A percentile compares a stretch with the other conserved stretches of the same genome.
Evolutionary conservation across 2,888 invertebrate species (phyloP).

Genomic region (Cephonodes hylas): DNA sequence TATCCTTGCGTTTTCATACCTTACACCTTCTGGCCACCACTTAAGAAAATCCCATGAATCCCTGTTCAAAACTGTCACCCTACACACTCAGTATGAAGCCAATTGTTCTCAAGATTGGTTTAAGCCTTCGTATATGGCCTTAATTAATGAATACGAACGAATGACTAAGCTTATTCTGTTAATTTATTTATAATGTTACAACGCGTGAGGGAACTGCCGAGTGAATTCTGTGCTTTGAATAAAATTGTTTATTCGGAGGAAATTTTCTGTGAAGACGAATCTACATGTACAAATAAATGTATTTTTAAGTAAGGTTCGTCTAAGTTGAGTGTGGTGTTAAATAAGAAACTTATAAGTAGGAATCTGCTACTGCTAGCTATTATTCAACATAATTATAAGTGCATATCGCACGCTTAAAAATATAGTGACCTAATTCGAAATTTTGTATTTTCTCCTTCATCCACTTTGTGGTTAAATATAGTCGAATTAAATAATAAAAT

Average conservation of each 20-base stretch:
- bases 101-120: conserved; percentile 79
- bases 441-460: too few relatives aligned
- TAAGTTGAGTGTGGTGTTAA: too few relatives aligned
- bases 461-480: too few relatives aligned
- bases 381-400: too few relatives aligned
- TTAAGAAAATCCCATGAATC: not conserved
- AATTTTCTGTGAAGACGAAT: not conserved
- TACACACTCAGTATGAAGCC: conserved; percentile 58
- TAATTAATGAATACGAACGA: conserved; percentile 79
- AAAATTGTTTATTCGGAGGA: not conserved
- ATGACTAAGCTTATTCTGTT: conserved; percentile 77
- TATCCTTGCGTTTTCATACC: too few relatives aligned
- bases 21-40: not conserved
- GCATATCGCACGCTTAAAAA: too few relatives aligned
- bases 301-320: too few relatives aligned
- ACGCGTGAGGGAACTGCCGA: conserved; percentile 14
- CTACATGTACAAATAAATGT: too few relatives aligned
- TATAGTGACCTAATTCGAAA: too few relatives aligned
- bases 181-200: conserved; percentile 66
- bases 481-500: too few relatives aligned
- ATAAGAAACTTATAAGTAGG: too few relatives aligned
- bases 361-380: too few relatives aligned
- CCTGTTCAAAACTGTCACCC: conserved; percentile 32
- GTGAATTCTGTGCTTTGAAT: not conserved
- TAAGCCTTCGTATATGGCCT: conserved; percentile 78